These are phyloP conservation scores for Rhopalosiphum nymphaeae DNA, from an alignment of 2,888 invertebrate species.

Conservation along the genomic window DNA sequence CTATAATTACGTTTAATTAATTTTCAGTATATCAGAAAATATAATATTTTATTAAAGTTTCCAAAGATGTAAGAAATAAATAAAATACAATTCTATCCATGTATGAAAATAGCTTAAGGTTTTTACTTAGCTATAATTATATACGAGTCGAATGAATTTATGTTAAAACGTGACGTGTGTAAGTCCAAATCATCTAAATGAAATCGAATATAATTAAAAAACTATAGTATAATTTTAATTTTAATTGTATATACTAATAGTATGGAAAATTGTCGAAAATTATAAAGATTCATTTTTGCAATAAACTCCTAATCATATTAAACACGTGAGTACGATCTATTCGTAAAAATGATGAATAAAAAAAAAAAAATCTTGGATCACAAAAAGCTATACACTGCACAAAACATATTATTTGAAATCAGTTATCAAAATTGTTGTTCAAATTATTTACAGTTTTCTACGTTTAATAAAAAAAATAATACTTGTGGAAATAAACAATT, in stretches of 20 bases:
- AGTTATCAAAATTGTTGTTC: neutral
- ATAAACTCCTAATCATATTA: neutral
- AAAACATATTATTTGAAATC: neutral
- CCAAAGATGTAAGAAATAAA: neutral
- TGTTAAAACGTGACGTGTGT: fast-evolving
- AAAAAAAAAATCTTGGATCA: no score
- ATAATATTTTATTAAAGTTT: neutral
- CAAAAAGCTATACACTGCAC: neutral
- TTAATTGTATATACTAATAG: neutral
- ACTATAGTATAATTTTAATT: neutral
- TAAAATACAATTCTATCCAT: neutral
- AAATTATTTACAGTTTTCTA: neutral
- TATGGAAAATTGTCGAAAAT: neutral
- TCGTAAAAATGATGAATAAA: neutral
- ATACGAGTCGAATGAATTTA: neutral
- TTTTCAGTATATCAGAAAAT: neutral
- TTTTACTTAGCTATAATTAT: neutral
- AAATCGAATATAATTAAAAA: no score
- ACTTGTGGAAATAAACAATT: neutral
- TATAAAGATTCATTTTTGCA: neutral
- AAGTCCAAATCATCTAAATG: no score
- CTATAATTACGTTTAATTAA: neutral
- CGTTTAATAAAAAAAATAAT: neutral
- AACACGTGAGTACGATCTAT: neutral
- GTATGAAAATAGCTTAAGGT: neutral